phyloP scores from a whole-genome alignment of 2,797 vertebrate species.

The Megalops cyprinoides region DNA sequence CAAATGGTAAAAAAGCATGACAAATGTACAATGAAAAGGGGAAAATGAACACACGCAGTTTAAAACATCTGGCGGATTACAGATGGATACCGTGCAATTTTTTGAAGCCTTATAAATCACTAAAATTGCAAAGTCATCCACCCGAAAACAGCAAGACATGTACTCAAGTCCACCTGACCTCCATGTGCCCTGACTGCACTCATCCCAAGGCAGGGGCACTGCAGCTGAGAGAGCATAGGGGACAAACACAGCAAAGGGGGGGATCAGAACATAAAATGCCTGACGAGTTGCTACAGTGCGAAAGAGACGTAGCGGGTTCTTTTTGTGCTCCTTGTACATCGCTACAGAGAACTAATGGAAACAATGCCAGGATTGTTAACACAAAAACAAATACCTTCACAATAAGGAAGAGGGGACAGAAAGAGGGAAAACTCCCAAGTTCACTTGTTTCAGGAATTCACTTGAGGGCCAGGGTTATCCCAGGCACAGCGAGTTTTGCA shows the following conservation, averaged over 20 bases:
- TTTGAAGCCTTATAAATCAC: constrained; percentile 71
- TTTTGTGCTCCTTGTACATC: neutral
- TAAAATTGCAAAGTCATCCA: constrained; percentile 96
- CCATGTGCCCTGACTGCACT: neutral
- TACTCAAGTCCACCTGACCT: constrained; percentile 5
- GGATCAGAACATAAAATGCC: neutral
- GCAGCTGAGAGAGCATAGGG: neutral
- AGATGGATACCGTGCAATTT: constrained; percentile 99
- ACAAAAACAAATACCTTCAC: neutral
- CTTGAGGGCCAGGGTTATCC: constrained; percentile 13
- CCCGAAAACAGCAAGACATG: constrained; percentile 88
- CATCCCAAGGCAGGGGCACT: neutral
- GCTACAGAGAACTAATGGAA: neutral
- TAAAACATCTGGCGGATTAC: constrained; percentile 87
- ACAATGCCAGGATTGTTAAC: neutral
- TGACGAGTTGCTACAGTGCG: neutral
- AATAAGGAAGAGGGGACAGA: neutral
- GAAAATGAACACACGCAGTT: constrained; percentile 34
- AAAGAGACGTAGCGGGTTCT: neutral
- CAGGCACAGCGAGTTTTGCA: constrained; percentile 92
- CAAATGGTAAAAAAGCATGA: constrained; percentile 5
- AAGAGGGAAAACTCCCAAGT: neutral
- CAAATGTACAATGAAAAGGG: neutral
- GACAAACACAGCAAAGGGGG: neutral
- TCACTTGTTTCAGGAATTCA: neutral